Base-by-base conservation (phyloP, 2,113 vertebrate genomes). In the Pygathrix nemaeus region DNA sequence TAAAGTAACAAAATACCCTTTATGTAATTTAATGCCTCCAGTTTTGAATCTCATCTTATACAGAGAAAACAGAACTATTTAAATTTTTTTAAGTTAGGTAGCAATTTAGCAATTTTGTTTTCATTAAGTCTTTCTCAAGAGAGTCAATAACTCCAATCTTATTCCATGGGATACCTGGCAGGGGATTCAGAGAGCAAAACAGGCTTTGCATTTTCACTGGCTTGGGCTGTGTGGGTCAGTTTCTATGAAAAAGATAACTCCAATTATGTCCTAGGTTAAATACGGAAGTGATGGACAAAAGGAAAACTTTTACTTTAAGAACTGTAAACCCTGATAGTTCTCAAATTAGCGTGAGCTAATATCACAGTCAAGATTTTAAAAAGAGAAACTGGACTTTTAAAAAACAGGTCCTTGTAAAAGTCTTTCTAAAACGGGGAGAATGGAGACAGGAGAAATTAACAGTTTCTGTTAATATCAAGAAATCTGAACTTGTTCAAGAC, bases 51-150 rank as follows among this genome's bases (percentile, higher is more conserved):
- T 76, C 94, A 73, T 85, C 45, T 89, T 93, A 2, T 27, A 91
- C 80, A 43, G 84, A 95, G 73, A 83, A 97, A 96, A 85, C 25
- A 93, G 35, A 88, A 75, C 64, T 88, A 17, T 38, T 79, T 64
- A 87, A 88, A 35, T 8, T 45, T 5, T 73, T 88, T 83, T 66
- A 4, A 97, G 94, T 30, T 59, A 81, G 16, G 45, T 30, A 95
- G 45, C 23, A 78, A 79, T 90, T 94, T 30, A 96, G 45, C 18
- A 78, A 79, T 93, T 94, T 81, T 93, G 75, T 86, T 97, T 95
- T 93, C 92, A 90, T 72, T 75, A 87, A 92, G 75, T 50, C 59
- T 96, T 96, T 82, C 55, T 88, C 76, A 94, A 72, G 18, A 88
- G 57, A 84, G 85, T 32, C 64, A 21, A 1, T 57, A 91, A 84